phyloP scores from a whole-genome alignment of 37 sponge, comb jelly and placozoan species.

The Aphrocallistes beatrix region DNA sequence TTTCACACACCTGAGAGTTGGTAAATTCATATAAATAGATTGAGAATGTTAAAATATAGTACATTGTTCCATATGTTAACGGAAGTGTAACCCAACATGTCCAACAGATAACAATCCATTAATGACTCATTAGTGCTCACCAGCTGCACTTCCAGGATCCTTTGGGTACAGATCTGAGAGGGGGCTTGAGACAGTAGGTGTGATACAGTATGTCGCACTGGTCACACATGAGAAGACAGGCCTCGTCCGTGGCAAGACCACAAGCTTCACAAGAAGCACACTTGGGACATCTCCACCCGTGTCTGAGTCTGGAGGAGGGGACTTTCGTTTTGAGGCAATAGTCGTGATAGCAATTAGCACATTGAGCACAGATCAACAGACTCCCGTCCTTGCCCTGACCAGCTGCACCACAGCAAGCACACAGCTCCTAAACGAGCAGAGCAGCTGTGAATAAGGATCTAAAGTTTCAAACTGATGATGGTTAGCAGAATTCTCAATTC shows the following conservation, averaged over 20 bases:
- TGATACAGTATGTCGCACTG: slow-evolving; percentile 1
- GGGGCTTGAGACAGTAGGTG: background rate
- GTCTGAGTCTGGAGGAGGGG: slow-evolving; percentile 1
- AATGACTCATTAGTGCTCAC: background rate
- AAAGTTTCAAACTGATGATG: too few relatives aligned
- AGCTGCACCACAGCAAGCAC: background rate
- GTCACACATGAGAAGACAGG: background rate
- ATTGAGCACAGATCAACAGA: background rate
- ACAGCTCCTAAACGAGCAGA: slow-evolving; percentile 8
- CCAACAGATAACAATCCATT: too few relatives aligned
- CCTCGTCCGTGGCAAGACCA: background rate
- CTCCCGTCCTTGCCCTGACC: background rate
- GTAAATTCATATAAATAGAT: too few relatives aligned
- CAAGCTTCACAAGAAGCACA: background rate
- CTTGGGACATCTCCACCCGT: slow-evolving; percentile 11
- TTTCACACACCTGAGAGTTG: slow-evolving; percentile 10
- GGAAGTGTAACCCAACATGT: too few relatives aligned
- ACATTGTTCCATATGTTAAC: too few relatives aligned
- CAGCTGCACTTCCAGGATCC: slow-evolving; percentile 10
- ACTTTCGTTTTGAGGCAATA: background rate
- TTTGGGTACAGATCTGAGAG: slow-evolving; percentile 8
- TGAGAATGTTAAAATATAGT: too few relatives aligned
- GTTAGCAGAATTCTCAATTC: too few relatives aligned
- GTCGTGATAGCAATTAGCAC: background rate
- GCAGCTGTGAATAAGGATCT: too few relatives aligned